phyloP scores from a whole-genome alignment of 2,113 vertebrate species.

The Anhinga anhinga region DNA sequence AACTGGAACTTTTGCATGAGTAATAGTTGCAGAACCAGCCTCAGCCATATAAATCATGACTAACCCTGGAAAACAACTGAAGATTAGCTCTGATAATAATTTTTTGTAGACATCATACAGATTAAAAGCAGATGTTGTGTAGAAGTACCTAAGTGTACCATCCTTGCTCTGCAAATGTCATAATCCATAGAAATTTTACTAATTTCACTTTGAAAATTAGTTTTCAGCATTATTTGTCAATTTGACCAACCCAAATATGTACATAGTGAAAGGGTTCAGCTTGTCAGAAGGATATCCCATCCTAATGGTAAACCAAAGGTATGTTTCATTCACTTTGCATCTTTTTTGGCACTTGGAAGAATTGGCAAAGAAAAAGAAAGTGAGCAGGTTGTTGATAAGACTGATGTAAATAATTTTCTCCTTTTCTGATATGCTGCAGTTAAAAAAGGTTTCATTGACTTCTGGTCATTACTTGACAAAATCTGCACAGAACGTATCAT shows the following conservation, averaged over 20 bases:
- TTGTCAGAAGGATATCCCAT: background rate
- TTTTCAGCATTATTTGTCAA: background rate
- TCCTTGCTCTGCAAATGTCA: background rate
- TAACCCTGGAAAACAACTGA: background rate
- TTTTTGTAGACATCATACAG: background rate
- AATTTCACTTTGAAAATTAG: background rate
- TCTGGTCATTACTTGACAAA: background rate
- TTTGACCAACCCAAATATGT: background rate
- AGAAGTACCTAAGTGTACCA: background rate
- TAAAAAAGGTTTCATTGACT: background rate
- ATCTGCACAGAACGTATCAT: background rate
- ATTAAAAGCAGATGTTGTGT: conserved; percentile 42
- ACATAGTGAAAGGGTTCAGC: background rate
- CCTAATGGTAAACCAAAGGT: background rate
- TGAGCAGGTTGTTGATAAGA: background rate
- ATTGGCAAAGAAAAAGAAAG: background rate
- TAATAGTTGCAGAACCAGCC: background rate
- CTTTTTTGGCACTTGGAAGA: background rate
- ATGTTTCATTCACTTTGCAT: background rate
- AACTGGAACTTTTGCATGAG: background rate
- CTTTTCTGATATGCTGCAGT: background rate
- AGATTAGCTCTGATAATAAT: conserved; percentile 4
- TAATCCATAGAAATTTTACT: background rate
- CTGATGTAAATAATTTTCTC: background rate
- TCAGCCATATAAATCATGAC: background rate